phyloP scores from a whole-genome alignment of 2,888 invertebrate species.

The Lagria hirta region DNA sequence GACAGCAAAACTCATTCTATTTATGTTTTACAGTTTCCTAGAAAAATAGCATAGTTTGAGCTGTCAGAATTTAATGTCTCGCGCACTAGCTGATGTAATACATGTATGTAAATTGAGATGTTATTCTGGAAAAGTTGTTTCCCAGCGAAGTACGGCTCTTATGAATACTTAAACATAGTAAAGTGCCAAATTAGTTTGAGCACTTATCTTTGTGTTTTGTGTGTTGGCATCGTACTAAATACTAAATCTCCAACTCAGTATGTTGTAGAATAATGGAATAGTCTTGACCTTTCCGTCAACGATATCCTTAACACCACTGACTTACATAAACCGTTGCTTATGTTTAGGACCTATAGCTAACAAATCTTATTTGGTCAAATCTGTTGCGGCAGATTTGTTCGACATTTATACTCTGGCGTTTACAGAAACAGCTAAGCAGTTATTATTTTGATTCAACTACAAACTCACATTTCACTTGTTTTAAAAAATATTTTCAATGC shows the following conservation, averaged over 20 bases:
- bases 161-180: slow-evolving; percentile 15
- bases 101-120: slow-evolving; percentile 11
- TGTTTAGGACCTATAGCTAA: slow-evolving; percentile 20
- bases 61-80: too few species aligned
- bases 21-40: too few species aligned
- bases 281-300: slow-evolving; percentile 20
- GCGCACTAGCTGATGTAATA: too few species aligned
- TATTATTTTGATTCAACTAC: too few species aligned
- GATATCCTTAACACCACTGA: slow-evolving; percentile 14
- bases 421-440: too few species aligned
- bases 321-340: slow-evolving; percentile 25
- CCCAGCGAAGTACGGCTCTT: slow-evolving; percentile 8
- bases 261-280: slow-evolving; percentile 11
- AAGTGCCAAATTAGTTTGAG: slow-evolving; percentile 20
- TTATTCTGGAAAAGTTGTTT: slow-evolving; percentile 6
- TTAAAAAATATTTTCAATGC: too few species aligned
- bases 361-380: slow-evolving; percentile 31
- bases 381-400: too few species aligned
- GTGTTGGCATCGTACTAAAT: slow-evolving; percentile 16
- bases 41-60: too few species aligned
- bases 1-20: too few species aligned
- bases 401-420: too few species aligned
- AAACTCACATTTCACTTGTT: too few species aligned
- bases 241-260: slow-evolving; percentile 8
- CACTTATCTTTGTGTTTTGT: slow-evolving; percentile 13